phyloP scores from a whole-genome alignment of 2,113 vertebrate genomes.

The Gambusia holbrooki region DNA sequence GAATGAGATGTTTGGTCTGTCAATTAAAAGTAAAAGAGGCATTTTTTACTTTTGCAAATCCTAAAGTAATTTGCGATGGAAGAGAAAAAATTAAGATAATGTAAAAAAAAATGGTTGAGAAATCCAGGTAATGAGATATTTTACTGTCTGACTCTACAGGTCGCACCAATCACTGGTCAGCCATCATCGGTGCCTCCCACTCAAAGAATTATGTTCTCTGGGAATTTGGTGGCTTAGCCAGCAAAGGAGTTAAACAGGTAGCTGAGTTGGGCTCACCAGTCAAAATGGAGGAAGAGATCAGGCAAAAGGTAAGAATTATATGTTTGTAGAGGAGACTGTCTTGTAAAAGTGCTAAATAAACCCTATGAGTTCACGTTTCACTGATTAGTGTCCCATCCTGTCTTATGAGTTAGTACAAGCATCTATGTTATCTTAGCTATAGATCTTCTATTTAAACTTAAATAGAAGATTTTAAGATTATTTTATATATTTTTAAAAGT shows the following conservation, averaged over 20 bases:
- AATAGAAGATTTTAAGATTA: no score
- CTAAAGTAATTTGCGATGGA: not conserved
- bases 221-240: slow-evolving; percentile 94
- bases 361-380: slow-evolving; percentile 12
- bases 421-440: not conserved
- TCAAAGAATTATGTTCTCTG: slow-evolving; percentile 95
- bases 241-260: slow-evolving; percentile 93
- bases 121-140: slow-evolving; percentile 6
- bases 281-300: slow-evolving; percentile 99
- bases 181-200: slow-evolving; percentile 95
- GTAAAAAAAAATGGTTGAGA: not conserved
- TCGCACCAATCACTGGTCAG: slow-evolving; percentile 98
- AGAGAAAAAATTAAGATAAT: not conserved
- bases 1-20: not conserved
- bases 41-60: not conserved
- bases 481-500: no score
- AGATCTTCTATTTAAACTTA: not conserved
- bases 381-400: not conserved
- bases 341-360: not conserved
- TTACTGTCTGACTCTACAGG: slow-evolving; percentile 76
- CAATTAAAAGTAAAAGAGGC: not conserved
- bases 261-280: slow-evolving; percentile 96
- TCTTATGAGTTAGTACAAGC: not conserved
- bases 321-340: not conserved
- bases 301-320: slow-evolving; percentile 87